Evolutionary conservation across 2,113 vertebrate genomes (phyloP).

Genomic region (Panthera tigris): DNA sequence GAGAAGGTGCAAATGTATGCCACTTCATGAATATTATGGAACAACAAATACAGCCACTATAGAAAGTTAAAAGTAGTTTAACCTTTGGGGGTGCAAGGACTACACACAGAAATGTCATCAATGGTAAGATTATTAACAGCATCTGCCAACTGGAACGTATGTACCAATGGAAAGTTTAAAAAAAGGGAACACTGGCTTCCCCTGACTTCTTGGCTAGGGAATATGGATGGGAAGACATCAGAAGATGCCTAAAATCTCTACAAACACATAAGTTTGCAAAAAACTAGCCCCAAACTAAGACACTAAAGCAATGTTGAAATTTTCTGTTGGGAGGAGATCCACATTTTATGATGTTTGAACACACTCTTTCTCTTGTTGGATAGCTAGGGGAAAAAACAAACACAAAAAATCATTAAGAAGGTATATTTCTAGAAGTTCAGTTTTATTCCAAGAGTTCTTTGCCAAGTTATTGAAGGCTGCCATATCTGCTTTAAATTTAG

Average conservation of each 20-base stretch:
- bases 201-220: not conserved
- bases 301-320: not conserved
- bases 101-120: not conserved
- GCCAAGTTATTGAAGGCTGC: not conserved
- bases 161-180: not conserved
- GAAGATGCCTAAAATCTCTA: conserved; percentile 4
- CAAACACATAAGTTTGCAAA: not conserved
- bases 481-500: conserved; percentile 16
- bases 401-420: not conserved
- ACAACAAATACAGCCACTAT: not conserved
- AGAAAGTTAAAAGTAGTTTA: not conserved
- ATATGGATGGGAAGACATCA: not conserved
- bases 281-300: not conserved
- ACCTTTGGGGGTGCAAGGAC: not conserved
- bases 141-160: not conserved
- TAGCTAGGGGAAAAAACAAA: not conserved
- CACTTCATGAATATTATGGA: not conserved
- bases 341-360: conserved; percentile 28
- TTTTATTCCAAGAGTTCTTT: conserved; percentile 4
- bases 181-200: not conserved
- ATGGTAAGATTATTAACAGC: not conserved
- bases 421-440: not conserved
- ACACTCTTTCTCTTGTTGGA: conserved; percentile 51
- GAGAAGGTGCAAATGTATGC: not conserved
- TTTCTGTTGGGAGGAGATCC: not conserved